phyloP scores from a whole-genome alignment of 2,888 invertebrate species.

The Ormia ochracea region DNA sequence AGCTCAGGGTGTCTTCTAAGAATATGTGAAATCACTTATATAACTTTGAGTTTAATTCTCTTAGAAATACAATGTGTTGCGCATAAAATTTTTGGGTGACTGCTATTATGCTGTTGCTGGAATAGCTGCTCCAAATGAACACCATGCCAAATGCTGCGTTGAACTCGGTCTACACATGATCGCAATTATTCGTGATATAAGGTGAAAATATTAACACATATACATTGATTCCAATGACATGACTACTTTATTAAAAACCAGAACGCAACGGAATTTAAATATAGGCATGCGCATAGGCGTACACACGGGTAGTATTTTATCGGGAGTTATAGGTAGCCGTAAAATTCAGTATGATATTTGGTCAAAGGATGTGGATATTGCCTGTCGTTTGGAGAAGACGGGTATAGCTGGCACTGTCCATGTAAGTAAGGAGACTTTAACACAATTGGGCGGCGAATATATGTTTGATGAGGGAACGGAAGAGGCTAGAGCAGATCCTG shows the following conservation, averaged over 20 bases:
- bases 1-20: too few species aligned
- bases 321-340: conserved; percentile 92
- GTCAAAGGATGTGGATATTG: conserved; percentile 95
- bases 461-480: conserved; percentile 86
- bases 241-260: conserved; percentile 74
- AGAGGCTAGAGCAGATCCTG: conserved; percentile 82
- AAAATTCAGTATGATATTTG: conserved; percentile 99
- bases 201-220: conserved; percentile 76
- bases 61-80: conserved; percentile 84
- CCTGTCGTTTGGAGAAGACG: conserved; percentile 95
- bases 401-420: conserved; percentile 94
- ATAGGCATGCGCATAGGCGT: conserved; percentile 98
- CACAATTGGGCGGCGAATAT: conserved; percentile 82
- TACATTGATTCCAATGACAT: neutral
- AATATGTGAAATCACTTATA: neutral
- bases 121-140: conserved; percentile 84
- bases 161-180: conserved; percentile 94
- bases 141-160: conserved; percentile 93
- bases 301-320: conserved; percentile 92
- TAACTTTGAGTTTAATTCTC: neutral
- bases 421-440: conserved; percentile 87
- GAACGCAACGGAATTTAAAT: conserved; percentile 85
- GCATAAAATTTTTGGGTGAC: conserved; percentile 95
- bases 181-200: conserved; percentile 88
- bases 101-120: conserved; percentile 96